phyloP scores from a whole-genome alignment of 2,888 invertebrate genomes.

The Dolichomitus sp. region DNA sequence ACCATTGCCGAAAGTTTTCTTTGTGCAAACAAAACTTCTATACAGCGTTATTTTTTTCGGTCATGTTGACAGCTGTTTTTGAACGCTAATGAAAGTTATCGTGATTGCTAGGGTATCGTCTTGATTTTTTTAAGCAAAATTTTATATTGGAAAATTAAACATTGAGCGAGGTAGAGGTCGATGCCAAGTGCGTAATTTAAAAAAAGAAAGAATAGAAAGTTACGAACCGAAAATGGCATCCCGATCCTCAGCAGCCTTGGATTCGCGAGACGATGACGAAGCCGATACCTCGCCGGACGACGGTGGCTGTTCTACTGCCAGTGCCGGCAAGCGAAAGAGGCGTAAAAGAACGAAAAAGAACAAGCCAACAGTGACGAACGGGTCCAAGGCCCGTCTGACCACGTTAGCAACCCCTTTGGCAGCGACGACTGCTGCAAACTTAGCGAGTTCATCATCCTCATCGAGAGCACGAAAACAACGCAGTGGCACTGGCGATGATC shows the following conservation, averaged over 20 bases:
- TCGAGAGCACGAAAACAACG: conserved; percentile 61
- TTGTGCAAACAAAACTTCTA: no score
- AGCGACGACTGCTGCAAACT: conserved; percentile 46
- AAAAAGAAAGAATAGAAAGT: conserved; percentile 23
- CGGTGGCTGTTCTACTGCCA: conserved; percentile 66
- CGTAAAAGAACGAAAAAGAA: conserved; percentile 79
- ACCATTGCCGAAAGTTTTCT: no score
- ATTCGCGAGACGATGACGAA: conserved; percentile 72
- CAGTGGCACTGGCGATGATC: conserved; percentile 51
- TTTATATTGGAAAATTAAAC: background rate
- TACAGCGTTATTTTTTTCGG: no score
- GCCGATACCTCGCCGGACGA: conserved; percentile 79
- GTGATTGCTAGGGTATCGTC: no score
- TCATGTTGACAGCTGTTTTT: no score
- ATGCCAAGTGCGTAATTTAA: background rate
- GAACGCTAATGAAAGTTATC: no score
- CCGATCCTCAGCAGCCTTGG: conserved; percentile 62
- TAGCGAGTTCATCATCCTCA: conserved; percentile 47
- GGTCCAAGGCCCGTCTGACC: conserved; percentile 33
- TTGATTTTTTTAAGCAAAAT: background rate
- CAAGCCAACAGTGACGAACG: conserved; percentile 62
- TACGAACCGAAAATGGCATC: conserved; percentile 32
- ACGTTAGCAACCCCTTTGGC: conserved; percentile 39
- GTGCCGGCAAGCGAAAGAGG: conserved; percentile 72
- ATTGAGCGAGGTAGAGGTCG: background rate